Conservation (phyloP, 30 jellyfish, hydroid and myxozoan genomes). For the Cassiopea andromeda region DNA sequence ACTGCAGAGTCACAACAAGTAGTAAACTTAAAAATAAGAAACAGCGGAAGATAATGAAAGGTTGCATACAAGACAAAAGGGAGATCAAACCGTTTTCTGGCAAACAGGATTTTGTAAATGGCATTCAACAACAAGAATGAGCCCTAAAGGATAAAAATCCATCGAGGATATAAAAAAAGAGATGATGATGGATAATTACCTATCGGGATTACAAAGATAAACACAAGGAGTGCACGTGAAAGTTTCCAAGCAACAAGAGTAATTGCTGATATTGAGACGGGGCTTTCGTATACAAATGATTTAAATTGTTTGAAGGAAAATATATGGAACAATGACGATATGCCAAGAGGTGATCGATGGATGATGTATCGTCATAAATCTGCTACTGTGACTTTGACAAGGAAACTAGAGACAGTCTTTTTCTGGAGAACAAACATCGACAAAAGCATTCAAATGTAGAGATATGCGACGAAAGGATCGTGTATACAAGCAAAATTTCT, state of each 20-base stretch:
- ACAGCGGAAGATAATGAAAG: neutral
- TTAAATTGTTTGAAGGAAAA: neutral
- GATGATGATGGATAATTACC: neutral
- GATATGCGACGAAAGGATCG: neutral
- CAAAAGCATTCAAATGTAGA: no score
- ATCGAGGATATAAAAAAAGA: neutral
- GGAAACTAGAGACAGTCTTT: neutral
- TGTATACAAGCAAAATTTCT: neutral
- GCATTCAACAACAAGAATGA: neutral
- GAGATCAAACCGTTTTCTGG: neutral
- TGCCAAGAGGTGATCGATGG: neutral
- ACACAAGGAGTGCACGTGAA: conserved; percentile 6
- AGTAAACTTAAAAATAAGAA: neutral
- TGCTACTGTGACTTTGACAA: neutral
- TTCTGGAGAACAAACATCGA: neutral
- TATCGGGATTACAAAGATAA: neutral
- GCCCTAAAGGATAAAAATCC: neutral
- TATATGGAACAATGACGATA: neutral
- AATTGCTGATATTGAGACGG: neutral
- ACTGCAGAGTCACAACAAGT: neutral
- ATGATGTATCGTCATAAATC: neutral
- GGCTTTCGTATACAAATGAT: neutral
- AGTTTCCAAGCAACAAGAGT: conserved; percentile 5
- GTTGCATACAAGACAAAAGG: neutral
- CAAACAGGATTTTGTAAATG: neutral